A percentile compares a stretch with the other conserved stretches of the same genome.
Evolutionary conservation across 2,888 invertebrate genomes (phyloP).

Genomic region (Drosophila maculinotata): DNA sequence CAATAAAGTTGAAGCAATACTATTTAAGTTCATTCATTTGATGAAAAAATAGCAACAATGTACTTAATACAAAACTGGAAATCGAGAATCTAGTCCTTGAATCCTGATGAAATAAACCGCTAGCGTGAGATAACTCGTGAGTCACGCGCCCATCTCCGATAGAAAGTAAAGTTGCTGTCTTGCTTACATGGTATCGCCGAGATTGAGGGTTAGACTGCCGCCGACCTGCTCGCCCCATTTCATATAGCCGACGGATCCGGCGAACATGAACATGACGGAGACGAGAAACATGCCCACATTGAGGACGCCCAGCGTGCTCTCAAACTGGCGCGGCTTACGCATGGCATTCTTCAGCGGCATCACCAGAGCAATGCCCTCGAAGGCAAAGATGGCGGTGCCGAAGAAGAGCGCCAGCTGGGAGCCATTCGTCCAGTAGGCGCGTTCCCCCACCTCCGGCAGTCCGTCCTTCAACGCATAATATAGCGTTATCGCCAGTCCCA

Average conservation of each 20-base stretch:
- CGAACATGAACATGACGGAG: slow-evolving; percentile 90
- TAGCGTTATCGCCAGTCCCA: slow-evolving; percentile 93
- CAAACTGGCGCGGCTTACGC: slow-evolving; percentile 91
- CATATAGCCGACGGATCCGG: slow-evolving; percentile 95
- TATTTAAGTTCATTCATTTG: too few relatives aligned
- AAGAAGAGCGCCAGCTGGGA: slow-evolving; percentile 93
- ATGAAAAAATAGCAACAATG: too few relatives aligned
- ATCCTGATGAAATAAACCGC: too few relatives aligned
- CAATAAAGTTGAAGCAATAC: too few relatives aligned
- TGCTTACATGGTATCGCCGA: slow-evolving; percentile 86
- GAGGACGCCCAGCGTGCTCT: slow-evolving; percentile 92
- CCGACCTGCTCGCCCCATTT: slow-evolving; percentile 93
- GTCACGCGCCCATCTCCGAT: too few relatives aligned
- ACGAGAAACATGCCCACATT: slow-evolving; percentile 94
- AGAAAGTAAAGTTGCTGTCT: too few relatives aligned
- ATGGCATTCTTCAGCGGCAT: slow-evolving; percentile 97
- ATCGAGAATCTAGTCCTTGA: too few relatives aligned
- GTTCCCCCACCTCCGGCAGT: slow-evolving; percentile 87
- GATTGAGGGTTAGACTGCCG: slow-evolving; percentile 95
- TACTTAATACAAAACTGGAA: too few relatives aligned
- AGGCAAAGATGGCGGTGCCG: slow-evolving; percentile 97
- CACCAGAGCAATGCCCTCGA: slow-evolving; percentile 98
- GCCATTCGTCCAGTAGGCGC: slow-evolving; percentile 88
- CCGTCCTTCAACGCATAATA: slow-evolving; percentile 94
- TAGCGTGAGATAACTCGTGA: too few relatives aligned